Conservation (phyloP, 1,140 invertebrate species). For the Drosophila ohnishii region DNA sequence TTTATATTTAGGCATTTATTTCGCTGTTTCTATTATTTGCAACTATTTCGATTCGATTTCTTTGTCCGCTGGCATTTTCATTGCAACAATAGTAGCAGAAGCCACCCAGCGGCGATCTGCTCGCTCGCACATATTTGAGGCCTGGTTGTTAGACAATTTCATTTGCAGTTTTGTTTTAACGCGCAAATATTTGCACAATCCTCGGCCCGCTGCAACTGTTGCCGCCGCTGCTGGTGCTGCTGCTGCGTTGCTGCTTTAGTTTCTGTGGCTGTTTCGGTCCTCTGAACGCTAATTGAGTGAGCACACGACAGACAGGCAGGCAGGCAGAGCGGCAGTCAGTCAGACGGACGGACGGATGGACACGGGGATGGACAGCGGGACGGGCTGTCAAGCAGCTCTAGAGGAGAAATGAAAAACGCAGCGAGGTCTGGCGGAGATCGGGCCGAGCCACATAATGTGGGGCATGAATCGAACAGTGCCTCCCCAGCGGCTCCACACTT, state of each 20-base stretch:
- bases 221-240: conserved; percentile 18
- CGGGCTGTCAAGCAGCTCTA: conserved; percentile 48
- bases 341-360: conserved; percentile 29
- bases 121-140: conserved; percentile 46
- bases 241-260: conserved; percentile 42
- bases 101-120: conserved; percentile 30
- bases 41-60: conserved; percentile 40
- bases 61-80: conserved; percentile 47
- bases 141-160: conserved; percentile 68
- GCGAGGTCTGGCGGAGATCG: conserved; percentile 63
- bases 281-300: conserved; percentile 80
- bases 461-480: conserved; percentile 41
- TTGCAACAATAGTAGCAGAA: conserved; percentile 38
- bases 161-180: conserved; percentile 69
- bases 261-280: conserved; percentile 70
- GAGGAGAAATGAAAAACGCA: conserved; percentile 80
- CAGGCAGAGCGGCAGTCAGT: conserved; percentile 28
- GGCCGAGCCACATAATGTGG: conserved; percentile 55
- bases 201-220: conserved; percentile 52
- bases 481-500: conserved; percentile 23
- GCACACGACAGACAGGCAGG: conserved; percentile 66
- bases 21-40: conserved; percentile 1
- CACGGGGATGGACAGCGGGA: conserved; percentile 10
- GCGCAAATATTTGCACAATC: conserved; percentile 77
- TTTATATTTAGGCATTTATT: conserved; percentile 39